Conservation (phyloP, 2,888 invertebrate species). For the Venustoraphidia nigricollis region DNA sequence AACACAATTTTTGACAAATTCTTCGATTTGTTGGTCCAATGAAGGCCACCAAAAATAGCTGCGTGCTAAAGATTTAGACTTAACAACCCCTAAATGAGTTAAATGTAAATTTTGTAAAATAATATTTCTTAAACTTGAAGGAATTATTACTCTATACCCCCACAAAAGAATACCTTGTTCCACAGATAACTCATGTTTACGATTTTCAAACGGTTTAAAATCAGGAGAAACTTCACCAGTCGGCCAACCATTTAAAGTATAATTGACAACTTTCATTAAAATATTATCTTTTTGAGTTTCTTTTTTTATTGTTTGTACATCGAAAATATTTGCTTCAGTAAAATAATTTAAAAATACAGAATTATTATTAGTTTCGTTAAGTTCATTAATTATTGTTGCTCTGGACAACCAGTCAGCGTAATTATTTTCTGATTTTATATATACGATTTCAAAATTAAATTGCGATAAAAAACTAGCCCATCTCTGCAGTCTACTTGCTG, state of each 20-base stretch:
- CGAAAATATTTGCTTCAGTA: not conserved
- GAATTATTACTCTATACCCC: not conserved
- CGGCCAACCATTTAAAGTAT: too few species aligned
- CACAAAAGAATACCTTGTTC: not conserved
- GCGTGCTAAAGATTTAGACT: not conserved
- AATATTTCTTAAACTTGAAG: not conserved
- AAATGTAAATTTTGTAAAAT: not conserved
- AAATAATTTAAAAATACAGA: not conserved
- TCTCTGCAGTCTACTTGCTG: slow-evolving; percentile 8
- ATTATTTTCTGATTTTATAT: slow-evolving; percentile 9
- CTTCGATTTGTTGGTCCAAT: not conserved
- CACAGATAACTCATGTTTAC: not conserved
- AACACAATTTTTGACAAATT: not conserved
- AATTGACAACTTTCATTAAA: not conserved
- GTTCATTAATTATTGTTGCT: slow-evolving; percentile 5
- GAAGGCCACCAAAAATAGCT: not conserved
- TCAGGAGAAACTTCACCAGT: too few species aligned
- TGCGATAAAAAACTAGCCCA: slow-evolving; percentile 9
- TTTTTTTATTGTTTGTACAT: not conserved
- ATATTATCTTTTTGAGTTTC: not conserved
- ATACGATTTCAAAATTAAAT: slow-evolving; percentile 10
- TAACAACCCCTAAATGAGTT: not conserved
- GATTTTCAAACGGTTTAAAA: too few species aligned
- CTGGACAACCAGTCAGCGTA: slow-evolving; percentile 12
- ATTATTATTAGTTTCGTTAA: not conserved